Evolutionary conservation across 92 coral and sea anemone genomes (phyloP), one percentile per base, ranked within the genome.

Genomic region (Pocillopora grandis): DNA sequence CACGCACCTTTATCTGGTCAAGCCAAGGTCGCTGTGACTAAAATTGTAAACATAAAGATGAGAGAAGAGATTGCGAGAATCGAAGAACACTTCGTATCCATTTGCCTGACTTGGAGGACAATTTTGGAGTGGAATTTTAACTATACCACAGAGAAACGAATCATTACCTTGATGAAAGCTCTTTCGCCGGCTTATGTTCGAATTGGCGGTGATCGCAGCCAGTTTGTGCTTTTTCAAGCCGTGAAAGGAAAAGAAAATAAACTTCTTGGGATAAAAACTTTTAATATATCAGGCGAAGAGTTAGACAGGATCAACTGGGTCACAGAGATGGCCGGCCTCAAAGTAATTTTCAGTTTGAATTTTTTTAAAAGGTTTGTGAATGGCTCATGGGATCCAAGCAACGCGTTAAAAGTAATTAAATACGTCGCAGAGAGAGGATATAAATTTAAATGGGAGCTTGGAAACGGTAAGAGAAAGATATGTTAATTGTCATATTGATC

Each of bases 401-500:
- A 95, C 87, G 90, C 97, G 0, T 67, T 90, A 57, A 77, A 87
- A 49, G 84, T 95, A 62, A 77, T 95, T 83, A 74, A 89, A 58
- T 95, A 95, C 65, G 90, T 84, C 27, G 93, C 94, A 58, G 78
- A 36, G 37, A 86, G 76, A 27, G 89, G 90, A 20, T 95, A 87
- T 57, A 71, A 69, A 65, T 95, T 94, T 86, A 93, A 91, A 14
- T 95, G 98, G 98, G 97, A 95, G 62, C 97, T 95, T 58, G 98
- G 98, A 27, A 95, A 95, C 79, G 98, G 96, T 92, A 89, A 75
- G 71, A 11, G 64, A n/a, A 62, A 12, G 20, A 16, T 12, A 7
- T 42, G 52, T 42, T 42, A 3, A 42, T 42, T 7, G 8, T 3
- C 8, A 62, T 62, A 13, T 6, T 62, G 3, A 62, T 62, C 6